Percentiles rank a stretch among this genome's conserved stretches.
These are phyloP conservation scores for Diarsia dahlii DNA, from an alignment of 2,888 invertebrate genomes.

Conservation along the genomic window DNA sequence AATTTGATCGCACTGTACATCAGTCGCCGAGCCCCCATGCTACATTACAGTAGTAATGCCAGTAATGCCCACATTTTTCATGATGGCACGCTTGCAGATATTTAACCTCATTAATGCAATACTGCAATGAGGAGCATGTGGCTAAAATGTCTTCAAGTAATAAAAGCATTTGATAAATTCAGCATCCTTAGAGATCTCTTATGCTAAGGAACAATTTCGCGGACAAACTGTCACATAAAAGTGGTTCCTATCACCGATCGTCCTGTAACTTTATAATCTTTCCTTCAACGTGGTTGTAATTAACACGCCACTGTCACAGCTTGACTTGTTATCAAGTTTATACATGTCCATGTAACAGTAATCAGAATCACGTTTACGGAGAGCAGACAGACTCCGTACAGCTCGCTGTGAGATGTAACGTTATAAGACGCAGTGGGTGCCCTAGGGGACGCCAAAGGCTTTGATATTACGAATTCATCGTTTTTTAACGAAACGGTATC, in stretches of 20 bases:
- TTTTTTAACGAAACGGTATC: slow-evolving; percentile 18
- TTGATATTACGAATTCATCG: slow-evolving; percentile 24
- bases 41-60: too few species aligned
- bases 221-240: not conserved
- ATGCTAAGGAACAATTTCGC: not conserved
- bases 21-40: too few species aligned
- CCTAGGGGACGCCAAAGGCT: not conserved
- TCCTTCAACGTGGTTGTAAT: not conserved
- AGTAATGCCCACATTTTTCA: not conserved
- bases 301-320: not conserved
- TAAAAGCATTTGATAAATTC: not conserved
- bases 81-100: not conserved
- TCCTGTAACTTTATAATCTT: not conserved
- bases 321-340: not conserved
- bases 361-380: not conserved
- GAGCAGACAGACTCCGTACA: not conserved
- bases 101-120: not conserved
- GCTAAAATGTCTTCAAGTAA: not conserved
- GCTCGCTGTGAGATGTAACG: not conserved
- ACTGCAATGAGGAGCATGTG: not conserved
- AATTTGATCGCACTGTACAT: not conserved
- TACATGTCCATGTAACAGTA: not conserved
- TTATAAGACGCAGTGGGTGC: not conserved
- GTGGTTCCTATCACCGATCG: not conserved
- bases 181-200: not conserved